A percentile compares a stretch with the other conserved stretches of the same genome.
Conservation (phyloP, 2,797 vertebrate genomes). For the Picus viridis region DNA sequence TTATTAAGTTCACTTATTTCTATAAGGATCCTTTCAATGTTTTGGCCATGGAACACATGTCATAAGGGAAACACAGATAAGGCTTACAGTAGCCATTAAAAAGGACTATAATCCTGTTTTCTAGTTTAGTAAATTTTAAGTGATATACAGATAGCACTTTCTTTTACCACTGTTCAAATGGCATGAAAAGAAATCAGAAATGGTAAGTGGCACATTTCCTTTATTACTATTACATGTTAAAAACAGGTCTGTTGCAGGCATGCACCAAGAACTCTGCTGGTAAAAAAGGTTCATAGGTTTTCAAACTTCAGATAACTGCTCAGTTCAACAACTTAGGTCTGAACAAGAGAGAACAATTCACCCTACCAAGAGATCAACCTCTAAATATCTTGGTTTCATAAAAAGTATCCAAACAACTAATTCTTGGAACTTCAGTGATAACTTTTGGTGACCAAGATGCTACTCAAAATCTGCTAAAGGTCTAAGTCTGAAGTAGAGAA, state of each 20-base stretch:
- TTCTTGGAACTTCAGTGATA: background rate
- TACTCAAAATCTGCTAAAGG: background rate
- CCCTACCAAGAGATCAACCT: background rate
- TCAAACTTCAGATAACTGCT: background rate
- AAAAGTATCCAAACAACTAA: background rate
- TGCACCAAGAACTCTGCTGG: background rate
- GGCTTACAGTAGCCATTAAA: background rate
- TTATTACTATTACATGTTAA: background rate
- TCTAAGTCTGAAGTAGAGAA: background rate
- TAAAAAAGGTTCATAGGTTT: background rate
- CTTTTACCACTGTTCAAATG: background rate
- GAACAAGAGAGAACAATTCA: background rate
- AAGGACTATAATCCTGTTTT: background rate
- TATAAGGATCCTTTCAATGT: background rate
- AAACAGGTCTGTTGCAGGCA: background rate
- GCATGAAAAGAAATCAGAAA: background rate
- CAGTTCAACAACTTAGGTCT: background rate
- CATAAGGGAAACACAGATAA: background rate
- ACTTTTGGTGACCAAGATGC: background rate
- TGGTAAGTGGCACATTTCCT: background rate
- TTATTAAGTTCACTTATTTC: background rate
- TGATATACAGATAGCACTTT: background rate
- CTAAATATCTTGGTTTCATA: background rate
- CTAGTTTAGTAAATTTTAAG: background rate
- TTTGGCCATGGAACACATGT: background rate